Conservation (phyloP, 2,113 vertebrate genomes). For the Stomatorhinus ivindoensis region DNA sequence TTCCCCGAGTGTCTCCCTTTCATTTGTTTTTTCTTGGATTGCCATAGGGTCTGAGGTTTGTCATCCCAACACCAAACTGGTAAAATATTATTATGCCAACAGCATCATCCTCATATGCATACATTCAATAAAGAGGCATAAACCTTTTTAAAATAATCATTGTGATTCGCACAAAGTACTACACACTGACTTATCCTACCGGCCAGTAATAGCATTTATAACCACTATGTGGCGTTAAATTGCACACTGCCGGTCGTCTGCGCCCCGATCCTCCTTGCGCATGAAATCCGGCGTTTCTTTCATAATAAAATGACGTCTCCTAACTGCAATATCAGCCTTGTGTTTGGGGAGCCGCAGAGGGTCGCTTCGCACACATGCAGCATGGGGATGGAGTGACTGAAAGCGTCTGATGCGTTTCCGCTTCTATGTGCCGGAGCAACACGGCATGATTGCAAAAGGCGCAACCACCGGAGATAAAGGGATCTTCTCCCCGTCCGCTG, state of each 20-base stretch:
- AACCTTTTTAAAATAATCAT: neutral
- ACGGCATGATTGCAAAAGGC: neutral
- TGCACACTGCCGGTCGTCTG: neutral
- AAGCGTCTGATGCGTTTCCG: neutral
- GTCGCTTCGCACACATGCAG: neutral
- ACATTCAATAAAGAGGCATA: neutral
- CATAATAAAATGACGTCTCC: slow-evolving; percentile 14
- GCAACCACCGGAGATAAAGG: neutral
- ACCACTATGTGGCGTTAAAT: slow-evolving; percentile 10
- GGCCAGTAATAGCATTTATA: neutral
- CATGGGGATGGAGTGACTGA: neutral
- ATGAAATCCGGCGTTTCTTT: slow-evolving; percentile 11
- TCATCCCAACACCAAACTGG: neutral
- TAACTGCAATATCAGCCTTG: neutral
- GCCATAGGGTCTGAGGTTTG: neutral
- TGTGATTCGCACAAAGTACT: neutral
- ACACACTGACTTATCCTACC: neutral
- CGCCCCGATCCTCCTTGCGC: slow-evolving; percentile 6
- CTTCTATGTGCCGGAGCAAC: neutral
- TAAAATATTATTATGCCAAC: neutral
- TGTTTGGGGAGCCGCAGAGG: neutral
- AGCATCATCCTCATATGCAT: neutral
- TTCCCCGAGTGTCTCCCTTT: neutral
- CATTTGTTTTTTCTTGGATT: neutral
- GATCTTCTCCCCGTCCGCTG: neutral